These are phyloP conservation scores for Bos javanicus DNA, from an alignment of 2,113 vertebrate species.

Conservation along the genomic window DNA sequence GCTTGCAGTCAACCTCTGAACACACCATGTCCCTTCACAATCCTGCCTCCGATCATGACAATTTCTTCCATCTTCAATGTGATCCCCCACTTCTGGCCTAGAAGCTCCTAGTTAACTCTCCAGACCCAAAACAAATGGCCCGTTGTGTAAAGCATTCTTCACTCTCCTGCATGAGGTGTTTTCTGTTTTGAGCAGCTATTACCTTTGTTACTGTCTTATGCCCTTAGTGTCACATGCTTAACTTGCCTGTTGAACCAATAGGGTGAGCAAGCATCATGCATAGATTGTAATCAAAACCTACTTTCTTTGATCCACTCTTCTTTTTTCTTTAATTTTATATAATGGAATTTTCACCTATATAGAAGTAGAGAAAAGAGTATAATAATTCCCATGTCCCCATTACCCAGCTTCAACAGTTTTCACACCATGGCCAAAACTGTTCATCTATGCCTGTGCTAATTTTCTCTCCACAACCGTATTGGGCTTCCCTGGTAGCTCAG, in stretches of 20 bases:
- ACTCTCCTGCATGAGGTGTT: background rate
- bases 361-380: background rate
- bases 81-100: background rate
- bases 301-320: background rate
- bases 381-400: background rate
- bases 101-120: background rate
- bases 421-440: background rate
- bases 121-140: background rate
- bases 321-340: background rate
- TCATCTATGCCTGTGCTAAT: background rate
- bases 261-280: background rate
- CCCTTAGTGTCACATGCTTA: background rate
- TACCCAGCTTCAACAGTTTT: background rate
- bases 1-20: background rate
- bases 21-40: background rate
- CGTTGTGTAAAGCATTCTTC: background rate
- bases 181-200: background rate
- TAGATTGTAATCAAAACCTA: background rate
- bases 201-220: background rate
- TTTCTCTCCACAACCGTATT: background rate
- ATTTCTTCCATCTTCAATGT: background rate
- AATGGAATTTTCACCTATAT: background rate
- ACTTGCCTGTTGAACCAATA: background rate
- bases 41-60: background rate
- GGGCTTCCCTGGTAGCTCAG: background rate